These are phyloP conservation scores for Aurelia aurita DNA, from an alignment of 30 jellyfish, hydroid and myxozoan species.

Conservation along the genomic window DNA sequence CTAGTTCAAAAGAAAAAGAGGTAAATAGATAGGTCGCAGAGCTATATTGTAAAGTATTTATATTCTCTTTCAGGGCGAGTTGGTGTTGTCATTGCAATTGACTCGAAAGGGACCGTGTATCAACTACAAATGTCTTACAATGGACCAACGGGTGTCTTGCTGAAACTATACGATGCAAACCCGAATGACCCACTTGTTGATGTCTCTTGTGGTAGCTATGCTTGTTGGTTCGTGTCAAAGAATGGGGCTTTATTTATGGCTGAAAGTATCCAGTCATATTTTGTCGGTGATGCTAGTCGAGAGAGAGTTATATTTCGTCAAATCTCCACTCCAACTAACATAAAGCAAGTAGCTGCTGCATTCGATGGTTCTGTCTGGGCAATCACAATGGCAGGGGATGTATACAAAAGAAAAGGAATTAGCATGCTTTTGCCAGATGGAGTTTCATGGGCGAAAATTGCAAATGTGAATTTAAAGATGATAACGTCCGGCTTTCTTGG, in stretches of 20 bases:
- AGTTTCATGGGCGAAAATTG: conserved; percentile 40
- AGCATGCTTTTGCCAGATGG: conserved; percentile 72
- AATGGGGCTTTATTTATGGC: conserved; percentile 25
- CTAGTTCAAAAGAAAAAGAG: too few species aligned
- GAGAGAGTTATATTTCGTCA: neutral
- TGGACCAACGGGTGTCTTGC: conserved; percentile 42
- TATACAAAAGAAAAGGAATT: conserved; percentile 59
- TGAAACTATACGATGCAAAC: conserved; percentile 29
- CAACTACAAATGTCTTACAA: conserved; percentile 26
- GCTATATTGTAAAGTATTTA: neutral
- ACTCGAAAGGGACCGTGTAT: conserved; percentile 15
- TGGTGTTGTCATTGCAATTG: conserved; percentile 56
- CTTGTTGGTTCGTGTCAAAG: conserved; percentile 65
- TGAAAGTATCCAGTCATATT: conserved; percentile 19
- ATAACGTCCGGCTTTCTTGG: conserved; percentile 83
- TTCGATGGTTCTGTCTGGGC: conserved; percentile 85
- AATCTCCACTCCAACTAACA: conserved; percentile 10
- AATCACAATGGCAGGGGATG: conserved; percentile 61
- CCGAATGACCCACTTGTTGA: conserved; percentile 19
- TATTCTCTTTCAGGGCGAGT: conserved; percentile 39
- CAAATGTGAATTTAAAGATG: conserved; percentile 16
- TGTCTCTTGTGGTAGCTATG: conserved; percentile 79
- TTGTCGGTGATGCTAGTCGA: neutral
- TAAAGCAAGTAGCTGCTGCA: conserved; percentile 70
- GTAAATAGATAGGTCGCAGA: too few species aligned